Conservation (phyloP, 2,888 invertebrate genomes). For the Heliconius ethilla region DNA sequence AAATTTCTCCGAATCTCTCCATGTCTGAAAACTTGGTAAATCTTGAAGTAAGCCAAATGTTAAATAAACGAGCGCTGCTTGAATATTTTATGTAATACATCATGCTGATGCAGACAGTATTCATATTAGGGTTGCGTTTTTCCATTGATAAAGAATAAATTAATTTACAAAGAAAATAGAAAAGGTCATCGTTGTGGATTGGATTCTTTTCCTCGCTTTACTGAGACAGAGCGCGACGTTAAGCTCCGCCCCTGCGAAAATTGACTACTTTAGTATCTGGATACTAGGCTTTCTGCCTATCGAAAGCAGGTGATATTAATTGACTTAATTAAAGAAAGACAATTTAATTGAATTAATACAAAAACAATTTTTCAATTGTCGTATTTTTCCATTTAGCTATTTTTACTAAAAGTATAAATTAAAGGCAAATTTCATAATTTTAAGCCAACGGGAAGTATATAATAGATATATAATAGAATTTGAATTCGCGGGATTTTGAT, state of each 20-base stretch:
- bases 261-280: too few relatives aligned
- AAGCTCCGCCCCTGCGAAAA: not conserved
- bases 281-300: too few relatives aligned
- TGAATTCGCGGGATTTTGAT: not conserved
- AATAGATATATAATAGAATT: too few relatives aligned
- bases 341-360: too few relatives aligned
- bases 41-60: not conserved
- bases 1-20: not conserved
- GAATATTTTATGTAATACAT: conserved; percentile 26
- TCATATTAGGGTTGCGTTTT: conserved; percentile 6
- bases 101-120: conserved; percentile 4
- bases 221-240: not conserved
- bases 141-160: not conserved
- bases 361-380: too few relatives aligned
- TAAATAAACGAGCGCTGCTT: conserved; percentile 13
- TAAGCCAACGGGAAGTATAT: too few relatives aligned
- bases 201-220: not conserved
- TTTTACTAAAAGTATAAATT: too few relatives aligned
- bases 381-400: too few relatives aligned
- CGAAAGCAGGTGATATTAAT: too few relatives aligned
- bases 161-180: not conserved
- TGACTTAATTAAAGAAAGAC: too few relatives aligned
- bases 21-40: not conserved
- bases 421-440: too few relatives aligned
- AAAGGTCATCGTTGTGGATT: not conserved